Percentiles rank a stretch among this genome's conserved stretches.
Evolutionary conservation across 2,888 invertebrate genomes (phyloP).

Genomic region (Lithosia quadra): DNA sequence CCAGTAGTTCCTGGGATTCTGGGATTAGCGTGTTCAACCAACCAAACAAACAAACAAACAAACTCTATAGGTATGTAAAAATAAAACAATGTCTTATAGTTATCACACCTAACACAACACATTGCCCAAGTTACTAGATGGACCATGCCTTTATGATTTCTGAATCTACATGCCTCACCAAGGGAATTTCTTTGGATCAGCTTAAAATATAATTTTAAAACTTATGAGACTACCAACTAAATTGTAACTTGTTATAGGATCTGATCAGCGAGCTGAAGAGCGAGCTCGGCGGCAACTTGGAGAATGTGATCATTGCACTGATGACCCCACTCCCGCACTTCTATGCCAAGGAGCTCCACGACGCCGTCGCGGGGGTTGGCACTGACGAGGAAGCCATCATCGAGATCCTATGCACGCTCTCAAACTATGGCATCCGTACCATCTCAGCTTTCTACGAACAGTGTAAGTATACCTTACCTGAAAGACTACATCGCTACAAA

Average conservation of each 20-base stretch:
- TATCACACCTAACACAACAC: no score
- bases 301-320: constrained; percentile 95
- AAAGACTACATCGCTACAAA: not conserved
- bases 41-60: no score
- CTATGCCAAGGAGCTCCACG: constrained; percentile 96
- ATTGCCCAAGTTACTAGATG: not conserved
- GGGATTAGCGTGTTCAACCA: no score
- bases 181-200: no score
- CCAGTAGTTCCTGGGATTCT: no score
- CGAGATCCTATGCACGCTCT: constrained; percentile 96
- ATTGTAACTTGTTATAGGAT: constrained; percentile 79
- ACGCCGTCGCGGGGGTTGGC: constrained; percentile 94
- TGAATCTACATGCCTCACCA: no score
- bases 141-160: not conserved
- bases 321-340: constrained; percentile 96
- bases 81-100: no score
- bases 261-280: constrained; percentile 94
- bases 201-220: no score
- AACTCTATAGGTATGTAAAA: no score
- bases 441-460: constrained; percentile 94
- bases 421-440: constrained; percentile 95
- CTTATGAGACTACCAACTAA: not conserved
- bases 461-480: constrained; percentile 85
- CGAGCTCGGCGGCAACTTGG: constrained; percentile 95
- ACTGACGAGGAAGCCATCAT: constrained; percentile 97